Base-by-base conservation (phyloP, 92 coral and sea anemone species). In the Heteractis magnifica region DNA sequence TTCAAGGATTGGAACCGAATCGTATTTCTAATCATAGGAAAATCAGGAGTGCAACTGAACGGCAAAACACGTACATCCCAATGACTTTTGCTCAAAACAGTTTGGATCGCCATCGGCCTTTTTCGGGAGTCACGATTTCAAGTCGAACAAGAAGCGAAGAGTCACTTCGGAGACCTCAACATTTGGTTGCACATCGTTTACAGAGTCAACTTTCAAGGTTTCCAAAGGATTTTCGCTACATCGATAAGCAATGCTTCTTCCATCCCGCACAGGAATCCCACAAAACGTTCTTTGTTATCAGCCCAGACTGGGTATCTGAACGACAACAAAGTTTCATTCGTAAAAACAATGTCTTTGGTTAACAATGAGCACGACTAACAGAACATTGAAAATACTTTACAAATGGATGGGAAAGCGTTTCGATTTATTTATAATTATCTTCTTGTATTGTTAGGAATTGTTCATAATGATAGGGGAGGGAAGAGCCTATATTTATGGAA, bases 261-360 rank as follows among this genome's bases (percentile, higher is more conserved):
- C 93, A 85, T 51, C 92, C 93, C 4, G 85, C 95, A 20, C 88
- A 85, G 68, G 93, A 93, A 73, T 79, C 95, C 8, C 82, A 83
- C 2, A 87, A 90, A 65, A 77, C 93, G 48, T 93, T 91, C 75
- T 93, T 91, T 72, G 94, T 93, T 7, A 85, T 93, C 41, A 90
- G 93, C 26, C 98, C 98, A 19, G 98, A 93, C 79, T 93, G 98
- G 98, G 95, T 91, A 0, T 93, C 98, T 10, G 98, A 93, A 79
- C 89, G 88, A 21, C 84, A 71, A 78, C 73, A 81, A 50, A 68
- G 80, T 60, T 78, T 21, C 59, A 82, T 93, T 59, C 92, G 95
- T 9, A 93, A 93, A 68, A 93, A 91, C 83, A 93, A 93, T 68
- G 77, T 93, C 12, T 93, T 93, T 87, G 94, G 97, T 34, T 93